Evolutionary conservation across 53 echinoderm and acorn worm species (phyloP).

Genomic region (Paelopatides confundens): DNA sequence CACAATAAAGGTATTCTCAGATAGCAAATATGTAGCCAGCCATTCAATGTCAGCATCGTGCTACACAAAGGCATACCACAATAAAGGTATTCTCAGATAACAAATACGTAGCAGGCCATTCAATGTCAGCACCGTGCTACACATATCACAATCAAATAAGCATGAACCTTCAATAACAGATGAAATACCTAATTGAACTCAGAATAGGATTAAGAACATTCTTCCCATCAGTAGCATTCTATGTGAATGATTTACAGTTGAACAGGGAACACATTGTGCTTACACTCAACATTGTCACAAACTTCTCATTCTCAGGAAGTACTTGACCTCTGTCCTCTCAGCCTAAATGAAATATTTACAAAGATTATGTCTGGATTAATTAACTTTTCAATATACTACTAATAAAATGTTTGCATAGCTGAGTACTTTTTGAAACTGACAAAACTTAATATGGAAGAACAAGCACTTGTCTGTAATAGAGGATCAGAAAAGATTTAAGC

Average conservation of each 20-base stretch:
- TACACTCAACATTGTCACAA: neutral
- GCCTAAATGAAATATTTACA: conserved; percentile 22
- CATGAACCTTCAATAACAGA: too few relatives aligned
- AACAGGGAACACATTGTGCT: neutral
- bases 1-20: too few relatives aligned
- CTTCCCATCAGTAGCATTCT: neutral
- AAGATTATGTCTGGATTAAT: conserved; percentile 7
- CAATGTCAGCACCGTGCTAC: too few relatives aligned
- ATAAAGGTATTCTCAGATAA: too few relatives aligned
- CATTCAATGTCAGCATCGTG: too few relatives aligned
- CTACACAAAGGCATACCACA: too few relatives aligned
- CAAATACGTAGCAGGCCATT: too few relatives aligned
- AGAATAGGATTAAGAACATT: neutral
- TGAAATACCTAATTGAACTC: too few relatives aligned
- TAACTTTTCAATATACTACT: neutral
- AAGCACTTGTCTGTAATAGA: neutral
- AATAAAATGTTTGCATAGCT: neutral
- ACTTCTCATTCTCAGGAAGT: neutral
- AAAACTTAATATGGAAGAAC: conserved; percentile 4
- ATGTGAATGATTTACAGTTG: neutral
- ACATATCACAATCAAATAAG: too few relatives aligned
- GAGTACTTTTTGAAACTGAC: neutral
- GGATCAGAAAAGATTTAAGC: too few relatives aligned
- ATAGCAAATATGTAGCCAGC: too few relatives aligned
- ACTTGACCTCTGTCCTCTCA: neutral